Conservation (phyloP, 2,888 invertebrate species). For the Epiblema foenella region DNA sequence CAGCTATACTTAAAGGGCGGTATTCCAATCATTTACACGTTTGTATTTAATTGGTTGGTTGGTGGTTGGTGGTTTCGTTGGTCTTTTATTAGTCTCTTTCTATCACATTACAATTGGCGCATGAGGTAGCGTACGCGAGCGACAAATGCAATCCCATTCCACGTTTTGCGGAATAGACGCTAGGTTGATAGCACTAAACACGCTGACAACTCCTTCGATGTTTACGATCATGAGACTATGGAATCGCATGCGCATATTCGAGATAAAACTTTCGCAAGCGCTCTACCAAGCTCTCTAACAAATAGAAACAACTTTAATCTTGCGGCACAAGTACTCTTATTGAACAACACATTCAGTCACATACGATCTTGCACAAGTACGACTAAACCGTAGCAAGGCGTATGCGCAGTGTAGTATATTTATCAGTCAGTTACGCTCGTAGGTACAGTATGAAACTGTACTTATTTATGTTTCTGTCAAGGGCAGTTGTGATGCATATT, state of each 20-base stretch:
- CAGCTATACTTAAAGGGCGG: no score
- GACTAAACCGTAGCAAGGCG: constrained; percentile 3
- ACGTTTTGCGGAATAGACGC: background rate
- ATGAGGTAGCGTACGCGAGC: background rate
- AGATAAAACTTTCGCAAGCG: constrained; percentile 15
- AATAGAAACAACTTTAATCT: background rate
- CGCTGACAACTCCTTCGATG: background rate
- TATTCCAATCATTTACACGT: no score
- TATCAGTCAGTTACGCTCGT: background rate
- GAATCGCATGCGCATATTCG: background rate
- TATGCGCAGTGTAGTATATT: background rate
- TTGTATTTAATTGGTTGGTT: no score
- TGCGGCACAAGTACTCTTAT: background rate
- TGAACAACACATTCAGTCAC: background rate
- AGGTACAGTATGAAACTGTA: constrained; percentile 16
- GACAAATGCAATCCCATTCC: background rate
- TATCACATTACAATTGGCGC: no score
- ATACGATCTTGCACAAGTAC: constrained; percentile 17
- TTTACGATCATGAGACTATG: background rate
- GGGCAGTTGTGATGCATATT: constrained; percentile 51
- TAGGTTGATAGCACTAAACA: background rate
- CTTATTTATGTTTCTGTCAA: constrained; percentile 63
- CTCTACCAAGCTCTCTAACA: background rate
- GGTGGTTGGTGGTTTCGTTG: no score
- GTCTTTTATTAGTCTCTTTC: no score